These are phyloP conservation scores for Aspidiotus destructor DNA, from an alignment of 2,888 invertebrate genomes.

Conservation along the genomic window DNA sequence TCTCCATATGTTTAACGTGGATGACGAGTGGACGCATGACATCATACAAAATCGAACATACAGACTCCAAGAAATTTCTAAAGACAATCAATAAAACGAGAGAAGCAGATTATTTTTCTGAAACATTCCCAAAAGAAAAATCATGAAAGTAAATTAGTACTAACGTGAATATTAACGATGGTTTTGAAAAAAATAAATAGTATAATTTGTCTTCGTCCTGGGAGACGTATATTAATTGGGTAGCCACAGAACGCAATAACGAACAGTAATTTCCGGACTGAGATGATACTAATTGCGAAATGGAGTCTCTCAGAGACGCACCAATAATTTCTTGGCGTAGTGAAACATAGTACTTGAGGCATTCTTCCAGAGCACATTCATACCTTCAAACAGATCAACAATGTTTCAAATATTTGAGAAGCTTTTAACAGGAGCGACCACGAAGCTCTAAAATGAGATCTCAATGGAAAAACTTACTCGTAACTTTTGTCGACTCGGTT, in stretches of 20 bases:
- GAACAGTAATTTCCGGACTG: constrained; percentile 60
- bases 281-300: constrained; percentile 27
- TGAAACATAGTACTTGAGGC: constrained; percentile 33
- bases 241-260: constrained; percentile 74
- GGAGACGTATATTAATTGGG: constrained; percentile 83
- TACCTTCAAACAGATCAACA: constrained; percentile 27
- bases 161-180: constrained; percentile 57
- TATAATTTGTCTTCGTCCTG: constrained; percentile 89
- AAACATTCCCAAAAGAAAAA: not conserved
- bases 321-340: constrained; percentile 33
- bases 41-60: constrained; percentile 86
- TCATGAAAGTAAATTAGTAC: constrained; percentile 36
- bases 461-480: constrained; percentile 51
- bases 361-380: constrained; percentile 31
- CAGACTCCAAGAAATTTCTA: constrained; percentile 50
- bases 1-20: constrained; percentile 94
- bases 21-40: constrained; percentile 85
- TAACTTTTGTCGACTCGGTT: constrained; percentile 58
- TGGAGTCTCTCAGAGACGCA: constrained; percentile 31
- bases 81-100: not conserved
- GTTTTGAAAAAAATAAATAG: constrained; percentile 73
- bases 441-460: not conserved
- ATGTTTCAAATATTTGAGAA: no score
- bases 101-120: no score
- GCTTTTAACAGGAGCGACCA: not conserved